Conservation (phyloP, 2,797 vertebrate species). For the Gadopsis marmoratus region DNA sequence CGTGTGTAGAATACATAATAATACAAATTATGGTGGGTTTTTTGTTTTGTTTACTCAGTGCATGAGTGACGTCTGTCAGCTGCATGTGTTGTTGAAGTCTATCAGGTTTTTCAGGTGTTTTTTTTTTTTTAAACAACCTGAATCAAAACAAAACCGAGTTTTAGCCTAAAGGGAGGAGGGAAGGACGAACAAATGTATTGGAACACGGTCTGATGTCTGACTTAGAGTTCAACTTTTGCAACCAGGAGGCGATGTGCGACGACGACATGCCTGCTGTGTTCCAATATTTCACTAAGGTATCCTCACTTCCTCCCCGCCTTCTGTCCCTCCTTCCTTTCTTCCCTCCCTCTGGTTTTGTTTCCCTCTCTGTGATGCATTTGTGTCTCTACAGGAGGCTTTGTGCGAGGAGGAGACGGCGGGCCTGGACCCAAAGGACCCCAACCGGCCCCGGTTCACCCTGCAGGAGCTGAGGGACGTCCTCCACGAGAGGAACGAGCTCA, state of each 20-base stretch:
- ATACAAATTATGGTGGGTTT: background rate
- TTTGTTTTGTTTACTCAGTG: slow-evolving; percentile 32
- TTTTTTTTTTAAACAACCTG: too few species aligned
- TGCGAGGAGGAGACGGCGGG: slow-evolving; percentile 85
- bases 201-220: slow-evolving; percentile 63
- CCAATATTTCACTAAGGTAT: slow-evolving; percentile 84
- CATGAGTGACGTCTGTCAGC: slow-evolving; percentile 33
- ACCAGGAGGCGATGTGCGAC: slow-evolving; percentile 83
- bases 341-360: slow-evolving; percentile 8
- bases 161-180: slow-evolving; percentile 43
- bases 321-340: slow-evolving; percentile 28
- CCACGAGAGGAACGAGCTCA: slow-evolving; percentile 97
- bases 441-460: slow-evolving; percentile 95
- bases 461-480: slow-evolving; percentile 98
- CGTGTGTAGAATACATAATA: background rate
- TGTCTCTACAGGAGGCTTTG: slow-evolving; percentile 83
- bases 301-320: slow-evolving; percentile 51
- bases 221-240: slow-evolving; percentile 65
- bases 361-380: slow-evolving; percentile 35
- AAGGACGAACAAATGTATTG: slow-evolving; percentile 48
- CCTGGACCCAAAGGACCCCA: slow-evolving; percentile 92
- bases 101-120: slow-evolving; percentile 8
- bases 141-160: background rate
- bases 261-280: slow-evolving; percentile 84
- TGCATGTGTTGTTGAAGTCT: slow-evolving; percentile 46